These are phyloP conservation scores for Sarcophaga variegata DNA, from an alignment of 2,888 invertebrate species.

Conservation along the genomic window DNA sequence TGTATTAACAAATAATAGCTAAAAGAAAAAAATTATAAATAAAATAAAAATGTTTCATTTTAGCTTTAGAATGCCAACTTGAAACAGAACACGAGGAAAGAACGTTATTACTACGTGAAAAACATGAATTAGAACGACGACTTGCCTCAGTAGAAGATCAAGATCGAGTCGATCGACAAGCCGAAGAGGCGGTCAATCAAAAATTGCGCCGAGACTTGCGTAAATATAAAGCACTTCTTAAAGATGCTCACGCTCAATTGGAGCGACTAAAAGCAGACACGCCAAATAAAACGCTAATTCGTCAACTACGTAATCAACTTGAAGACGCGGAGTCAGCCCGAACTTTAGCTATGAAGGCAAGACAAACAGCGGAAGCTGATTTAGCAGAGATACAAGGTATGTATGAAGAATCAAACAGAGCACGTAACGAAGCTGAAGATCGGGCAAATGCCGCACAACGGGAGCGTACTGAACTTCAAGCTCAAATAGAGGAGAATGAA, in stretches of 20 bases:
- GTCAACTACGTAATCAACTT: conserved; percentile 91
- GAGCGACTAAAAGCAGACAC: conserved; percentile 94
- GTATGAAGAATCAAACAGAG: conserved; percentile 90
- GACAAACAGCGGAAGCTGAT: conserved; percentile 93
- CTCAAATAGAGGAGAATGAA: conserved; percentile 95
- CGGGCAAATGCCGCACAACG: conserved; percentile 87
- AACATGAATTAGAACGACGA: conserved; percentile 94
- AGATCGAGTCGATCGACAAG: conserved; percentile 87
- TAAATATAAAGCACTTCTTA: conserved; percentile 92
- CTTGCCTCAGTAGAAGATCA: conserved; percentile 90
- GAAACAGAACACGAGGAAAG: conserved; percentile 97
- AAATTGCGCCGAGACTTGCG: conserved; percentile 93
- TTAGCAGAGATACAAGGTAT: conserved; percentile 91
- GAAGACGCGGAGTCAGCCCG: conserved; percentile 95
- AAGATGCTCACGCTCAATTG: conserved; percentile 95
- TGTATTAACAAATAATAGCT: neutral
- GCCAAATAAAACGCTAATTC: conserved; percentile 89
- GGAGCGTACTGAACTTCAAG: conserved; percentile 91
- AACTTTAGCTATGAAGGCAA: conserved; percentile 92
- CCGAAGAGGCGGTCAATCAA: conserved; percentile 87
- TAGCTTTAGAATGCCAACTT: conserved; percentile 93
- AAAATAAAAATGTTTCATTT: neutral
- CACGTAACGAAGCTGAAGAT: conserved; percentile 91
- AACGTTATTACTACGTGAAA: conserved; percentile 91
- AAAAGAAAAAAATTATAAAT: neutral